Conservation (phyloP, 1,140 invertebrate genomes). For the Meloidogyne chitwoodi region DNA sequence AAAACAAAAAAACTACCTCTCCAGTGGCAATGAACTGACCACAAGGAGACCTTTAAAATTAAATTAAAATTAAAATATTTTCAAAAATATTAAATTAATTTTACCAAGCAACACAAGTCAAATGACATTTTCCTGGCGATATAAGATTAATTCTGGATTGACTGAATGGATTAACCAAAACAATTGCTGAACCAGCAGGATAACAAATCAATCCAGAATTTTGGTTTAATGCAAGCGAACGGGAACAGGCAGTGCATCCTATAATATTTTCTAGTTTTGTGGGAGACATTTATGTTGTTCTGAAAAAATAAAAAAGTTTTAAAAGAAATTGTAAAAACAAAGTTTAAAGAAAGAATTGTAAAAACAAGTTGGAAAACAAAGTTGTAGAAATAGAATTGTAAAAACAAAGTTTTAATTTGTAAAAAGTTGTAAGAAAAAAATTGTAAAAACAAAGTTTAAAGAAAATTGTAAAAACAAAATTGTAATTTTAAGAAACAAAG, state of each 20-base stretch:
- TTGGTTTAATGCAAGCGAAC: conserved; percentile 47
- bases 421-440: neutral
- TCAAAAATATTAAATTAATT: conserved; percentile 31
- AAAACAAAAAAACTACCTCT: conserved; percentile 26
- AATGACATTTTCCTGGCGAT: neutral
- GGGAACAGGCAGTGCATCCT: conserved; percentile 47
- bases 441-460: neutral
- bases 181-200: conserved; percentile 57
- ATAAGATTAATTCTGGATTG: conserved; percentile 46
- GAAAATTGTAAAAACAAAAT: neutral
- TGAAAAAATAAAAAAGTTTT: neutral
- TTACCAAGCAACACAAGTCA: conserved; percentile 5
- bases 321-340: no score
- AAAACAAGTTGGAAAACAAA: neutral
- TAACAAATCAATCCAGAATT: conserved; percentile 44
- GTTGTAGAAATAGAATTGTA: neutral
- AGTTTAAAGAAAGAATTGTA: no score
- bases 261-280: conserved; percentile 50
- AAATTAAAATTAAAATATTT: neutral
- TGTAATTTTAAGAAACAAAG: neutral
- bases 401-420: neutral
- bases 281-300: neutral
- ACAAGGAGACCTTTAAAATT: conserved; percentile 23
- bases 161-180: conserved; percentile 39
- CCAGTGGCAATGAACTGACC: conserved; percentile 45